Conservation (phyloP, 2,797 vertebrate genomes). For the Syndactyla subalaris region DNA sequence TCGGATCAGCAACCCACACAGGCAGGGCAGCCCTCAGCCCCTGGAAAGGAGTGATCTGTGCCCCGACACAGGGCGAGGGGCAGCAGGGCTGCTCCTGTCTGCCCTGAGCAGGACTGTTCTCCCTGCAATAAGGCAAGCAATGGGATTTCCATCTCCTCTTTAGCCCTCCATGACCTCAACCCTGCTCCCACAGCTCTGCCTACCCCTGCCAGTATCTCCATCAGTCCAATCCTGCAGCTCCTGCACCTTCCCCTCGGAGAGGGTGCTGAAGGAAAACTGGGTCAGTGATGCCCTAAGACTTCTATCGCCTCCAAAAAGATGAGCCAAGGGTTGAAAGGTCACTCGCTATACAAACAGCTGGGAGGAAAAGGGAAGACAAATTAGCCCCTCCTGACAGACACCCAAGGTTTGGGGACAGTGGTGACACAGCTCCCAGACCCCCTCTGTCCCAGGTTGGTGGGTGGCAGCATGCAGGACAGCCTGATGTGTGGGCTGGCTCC, state of each 20-base stretch:
- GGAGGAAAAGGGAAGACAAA: not conserved
- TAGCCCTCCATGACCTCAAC: not conserved
- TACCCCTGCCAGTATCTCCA: not conserved
- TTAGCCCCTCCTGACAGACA: not conserved
- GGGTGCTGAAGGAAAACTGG: not conserved
- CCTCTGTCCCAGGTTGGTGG: not conserved
- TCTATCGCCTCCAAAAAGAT: not conserved
- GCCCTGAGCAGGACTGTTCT: accelerated
- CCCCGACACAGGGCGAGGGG: not conserved
- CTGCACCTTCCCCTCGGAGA: not conserved
- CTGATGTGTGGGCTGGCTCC: not conserved
- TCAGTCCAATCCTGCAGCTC: not conserved
- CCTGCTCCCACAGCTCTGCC: not conserved
- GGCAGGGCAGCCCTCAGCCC: not conserved
- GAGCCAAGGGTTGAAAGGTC: not conserved
- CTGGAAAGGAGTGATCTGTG: accelerated
- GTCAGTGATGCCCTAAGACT: not conserved
- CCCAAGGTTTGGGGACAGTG: accelerated
- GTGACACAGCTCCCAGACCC: accelerated
- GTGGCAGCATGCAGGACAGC: not conserved
- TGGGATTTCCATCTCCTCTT: not conserved
- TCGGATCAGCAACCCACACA: not conserved
- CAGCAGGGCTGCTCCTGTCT: not conserved
- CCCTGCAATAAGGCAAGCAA: too few species aligned
- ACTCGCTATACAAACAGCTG: not conserved